Percentiles rank a stretch among this genome's conserved stretches.
These are phyloP conservation scores for Caloenas nicobarica DNA, from an alignment of 2,113 vertebrate genomes.

Conservation along the genomic window DNA sequence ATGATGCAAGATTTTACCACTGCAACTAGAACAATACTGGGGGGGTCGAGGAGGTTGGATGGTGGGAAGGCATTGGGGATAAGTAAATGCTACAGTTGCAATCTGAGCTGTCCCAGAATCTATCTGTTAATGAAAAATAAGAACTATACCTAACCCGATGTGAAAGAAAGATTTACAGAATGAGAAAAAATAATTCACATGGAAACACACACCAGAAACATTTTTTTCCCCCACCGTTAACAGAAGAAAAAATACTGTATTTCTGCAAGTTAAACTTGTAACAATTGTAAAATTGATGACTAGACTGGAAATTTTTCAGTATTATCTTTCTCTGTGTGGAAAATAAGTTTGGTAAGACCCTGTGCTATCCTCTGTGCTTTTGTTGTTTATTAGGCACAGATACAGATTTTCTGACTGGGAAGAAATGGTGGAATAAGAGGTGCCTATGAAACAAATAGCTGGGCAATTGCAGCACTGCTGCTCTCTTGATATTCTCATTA, in stretches of 20 bases:
- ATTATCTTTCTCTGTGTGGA: neutral
- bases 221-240: neutral
- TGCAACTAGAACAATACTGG: neutral
- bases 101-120: constrained; percentile 22
- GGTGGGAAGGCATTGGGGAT: neutral
- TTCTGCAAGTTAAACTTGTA: neutral
- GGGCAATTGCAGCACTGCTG: neutral
- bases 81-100: constrained; percentile 32
- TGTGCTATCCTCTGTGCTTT: neutral
- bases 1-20: neutral
- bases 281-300: neutral
- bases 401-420: neutral
- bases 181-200: neutral
- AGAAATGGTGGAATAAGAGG: neutral
- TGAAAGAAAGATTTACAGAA: neutral
- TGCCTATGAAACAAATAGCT: neutral
- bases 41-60: rapidly evolving
- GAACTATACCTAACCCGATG: constrained; percentile 7
- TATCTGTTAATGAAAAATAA: constrained; percentile 24
- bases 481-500: neutral
- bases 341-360: neutral
- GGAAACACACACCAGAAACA: neutral
- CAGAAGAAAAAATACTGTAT: neutral
- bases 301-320: neutral
- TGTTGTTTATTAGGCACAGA: neutral